Evolutionary conservation across 2,888 invertebrate genomes (phyloP).

Genomic region (Thymelicus acteon): DNA sequence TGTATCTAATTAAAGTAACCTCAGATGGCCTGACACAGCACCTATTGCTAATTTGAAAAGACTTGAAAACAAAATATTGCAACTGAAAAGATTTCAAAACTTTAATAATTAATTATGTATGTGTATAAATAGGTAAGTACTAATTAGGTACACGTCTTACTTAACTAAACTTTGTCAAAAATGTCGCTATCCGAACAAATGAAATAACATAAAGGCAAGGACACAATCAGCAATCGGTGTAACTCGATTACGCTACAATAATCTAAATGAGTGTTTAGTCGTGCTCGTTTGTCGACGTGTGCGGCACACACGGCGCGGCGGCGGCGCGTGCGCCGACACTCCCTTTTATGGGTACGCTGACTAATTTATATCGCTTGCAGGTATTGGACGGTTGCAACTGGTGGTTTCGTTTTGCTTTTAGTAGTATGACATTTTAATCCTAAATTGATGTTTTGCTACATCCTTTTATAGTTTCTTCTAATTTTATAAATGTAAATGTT

Average conservation of each 20-base stretch:
- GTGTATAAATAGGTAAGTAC: no score
- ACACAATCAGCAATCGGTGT: slow-evolving; percentile 43
- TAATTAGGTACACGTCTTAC: no score
- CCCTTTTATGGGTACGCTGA: slow-evolving; percentile 43
- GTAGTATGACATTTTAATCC: slow-evolving; percentile 7
- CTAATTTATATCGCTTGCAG: slow-evolving; percentile 39
- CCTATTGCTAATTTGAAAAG: no score
- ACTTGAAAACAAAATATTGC: no score
- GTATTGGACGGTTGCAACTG: slow-evolving; percentile 26
- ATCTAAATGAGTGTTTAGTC: slow-evolving; percentile 69
- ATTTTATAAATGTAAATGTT: no score
- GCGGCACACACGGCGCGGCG: slow-evolving; percentile 65
- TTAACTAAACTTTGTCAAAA: background rate
- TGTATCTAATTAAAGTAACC: no score
- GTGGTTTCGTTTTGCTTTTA: slow-evolving; percentile 13
- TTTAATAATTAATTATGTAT: no score
- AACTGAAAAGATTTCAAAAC: no score
- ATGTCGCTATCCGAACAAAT: slow-evolving; percentile 22
- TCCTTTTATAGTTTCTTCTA: no score
- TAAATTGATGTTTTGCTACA: background rate
- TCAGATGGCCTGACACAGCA: no score
- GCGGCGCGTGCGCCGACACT: slow-evolving; percentile 59
- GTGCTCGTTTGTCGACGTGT: slow-evolving; percentile 71
- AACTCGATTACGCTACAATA: slow-evolving; percentile 72
- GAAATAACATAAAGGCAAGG: slow-evolving; percentile 20